Evolutionary conservation across 2,797 vertebrate genomes (phyloP), one percentile per base, ranked within the genome.

Genomic region (Sphaeramia orbicularis): DNA sequence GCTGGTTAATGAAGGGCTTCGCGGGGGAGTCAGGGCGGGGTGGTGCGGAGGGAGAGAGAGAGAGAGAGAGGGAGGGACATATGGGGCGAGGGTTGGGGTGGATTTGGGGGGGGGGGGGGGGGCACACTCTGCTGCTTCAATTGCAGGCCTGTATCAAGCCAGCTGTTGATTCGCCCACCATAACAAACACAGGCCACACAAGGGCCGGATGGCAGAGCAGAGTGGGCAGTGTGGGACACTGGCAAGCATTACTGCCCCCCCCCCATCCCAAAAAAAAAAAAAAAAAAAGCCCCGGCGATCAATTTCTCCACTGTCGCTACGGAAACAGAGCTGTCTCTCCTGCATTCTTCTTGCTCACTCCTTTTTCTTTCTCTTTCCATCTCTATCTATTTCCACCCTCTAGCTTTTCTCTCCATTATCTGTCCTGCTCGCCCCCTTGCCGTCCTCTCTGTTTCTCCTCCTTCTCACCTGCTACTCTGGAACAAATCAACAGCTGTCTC

Each of bases 81-180:
- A 11, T 18, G 13, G 48, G 41, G 45, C 21, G 65, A 15, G 53
- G 14, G 3, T 4, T 24, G 27, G 21, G 40, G 16, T 48, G 64
- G 36, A n/a, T 37, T 15, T 21, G 24, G 13, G n/a, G 36, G 54
- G 48, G 65, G 37, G 32, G 42, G 47, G 65, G 74, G 70, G 64
- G 49, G 71, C 69, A 87, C 71, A 64, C 76, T 86, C 82, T 54
- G 53, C 74, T 52, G 71, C 80, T 64, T 88, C 79, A 86, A 77
- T 87, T 80, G 86, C 78, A 63, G 68, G 81, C 72, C 69, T 86
- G 81, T 84, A 73, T 86, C 49, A 27, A 76, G 75, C 89, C 90
- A 92, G 89, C 91, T 93, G 92, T 91, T 93, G 87, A 92, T 94
- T 92, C 90, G 92, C 91, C 78, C 82, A 91, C 81, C 87, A 92